A percentile compares a stretch with the other conserved stretches of the same genome.
phyloP scores from a whole-genome alignment of 2,888 invertebrate genomes.

The Eristalis arbustorum region DNA sequence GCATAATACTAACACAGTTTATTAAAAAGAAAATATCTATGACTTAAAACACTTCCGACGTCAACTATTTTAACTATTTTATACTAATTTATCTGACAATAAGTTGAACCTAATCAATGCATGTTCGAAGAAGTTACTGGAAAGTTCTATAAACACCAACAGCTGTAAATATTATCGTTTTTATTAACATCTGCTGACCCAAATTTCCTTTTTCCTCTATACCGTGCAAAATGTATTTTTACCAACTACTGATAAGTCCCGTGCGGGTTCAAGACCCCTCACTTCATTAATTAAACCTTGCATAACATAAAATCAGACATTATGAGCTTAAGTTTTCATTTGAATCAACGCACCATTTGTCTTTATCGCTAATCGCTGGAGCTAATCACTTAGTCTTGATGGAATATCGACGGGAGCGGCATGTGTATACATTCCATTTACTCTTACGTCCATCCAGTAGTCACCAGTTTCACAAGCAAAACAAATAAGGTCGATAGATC shows the following conservation, averaged over 20 bases:
- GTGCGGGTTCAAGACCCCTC: background rate
- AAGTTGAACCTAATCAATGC: too few species aligned
- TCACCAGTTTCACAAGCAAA: background rate
- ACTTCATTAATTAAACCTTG: background rate
- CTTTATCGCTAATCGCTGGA: background rate
- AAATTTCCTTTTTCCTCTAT: background rate
- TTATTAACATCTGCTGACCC: background rate
- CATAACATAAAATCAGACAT: background rate
- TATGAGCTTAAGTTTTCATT: background rate
- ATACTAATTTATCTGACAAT: too few species aligned
- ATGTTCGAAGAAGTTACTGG: too few species aligned
- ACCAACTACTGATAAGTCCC: background rate
- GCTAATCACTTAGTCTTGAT: background rate
- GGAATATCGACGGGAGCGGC: background rate
- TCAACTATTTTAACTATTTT: too few species aligned
- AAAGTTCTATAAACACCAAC: too few species aligned
- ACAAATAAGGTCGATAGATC: background rate
- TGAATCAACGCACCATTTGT: background rate
- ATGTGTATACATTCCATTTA: background rate
- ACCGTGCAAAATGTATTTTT: background rate
- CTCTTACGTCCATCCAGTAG: background rate
- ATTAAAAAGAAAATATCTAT: too few species aligned
- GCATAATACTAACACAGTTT: too few species aligned
- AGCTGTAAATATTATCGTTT: too few species aligned
- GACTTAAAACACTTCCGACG: too few species aligned